These are phyloP conservation scores for Azemiops feae DNA, from an alignment of 2,113 vertebrate genomes.

Conservation along the genomic window DNA sequence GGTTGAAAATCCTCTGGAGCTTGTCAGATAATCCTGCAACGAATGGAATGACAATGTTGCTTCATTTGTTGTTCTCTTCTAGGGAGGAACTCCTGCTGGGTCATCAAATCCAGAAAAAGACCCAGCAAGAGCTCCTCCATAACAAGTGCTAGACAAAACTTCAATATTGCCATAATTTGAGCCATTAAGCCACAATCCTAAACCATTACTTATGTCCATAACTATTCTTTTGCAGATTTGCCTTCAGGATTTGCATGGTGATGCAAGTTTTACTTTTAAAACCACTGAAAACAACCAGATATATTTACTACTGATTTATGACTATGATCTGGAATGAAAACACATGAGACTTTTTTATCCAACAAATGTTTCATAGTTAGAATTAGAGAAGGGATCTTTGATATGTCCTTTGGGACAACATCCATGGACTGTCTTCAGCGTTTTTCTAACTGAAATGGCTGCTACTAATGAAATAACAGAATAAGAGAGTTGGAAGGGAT, in stretches of 20 bases:
- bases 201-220: not conserved
- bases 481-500: not conserved
- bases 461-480: not conserved
- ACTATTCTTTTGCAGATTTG: not conserved
- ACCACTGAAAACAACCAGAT: not conserved
- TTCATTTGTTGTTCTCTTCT: too few species aligned
- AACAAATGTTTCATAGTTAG: not conserved
- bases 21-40: too few species aligned
- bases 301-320: not conserved
- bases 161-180: not conserved
- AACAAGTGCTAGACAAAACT: not conserved
- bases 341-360: not conserved
- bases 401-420: not conserved
- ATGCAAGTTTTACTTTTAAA: not conserved
- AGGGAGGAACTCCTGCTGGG: too few species aligned
- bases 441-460: not conserved
- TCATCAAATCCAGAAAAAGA: too few species aligned
- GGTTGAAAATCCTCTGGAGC: too few species aligned
- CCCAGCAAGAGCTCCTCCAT: too few species aligned
- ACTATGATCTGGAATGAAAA: not conserved
- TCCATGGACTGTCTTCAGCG: not conserved
- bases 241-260: not conserved
- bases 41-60: too few species aligned
- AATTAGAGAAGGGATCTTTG: not conserved
- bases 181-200: not conserved